Base-by-base conservation (phyloP, 92 coral and sea anemone genomes). In the Actinostola sp. region DNA sequence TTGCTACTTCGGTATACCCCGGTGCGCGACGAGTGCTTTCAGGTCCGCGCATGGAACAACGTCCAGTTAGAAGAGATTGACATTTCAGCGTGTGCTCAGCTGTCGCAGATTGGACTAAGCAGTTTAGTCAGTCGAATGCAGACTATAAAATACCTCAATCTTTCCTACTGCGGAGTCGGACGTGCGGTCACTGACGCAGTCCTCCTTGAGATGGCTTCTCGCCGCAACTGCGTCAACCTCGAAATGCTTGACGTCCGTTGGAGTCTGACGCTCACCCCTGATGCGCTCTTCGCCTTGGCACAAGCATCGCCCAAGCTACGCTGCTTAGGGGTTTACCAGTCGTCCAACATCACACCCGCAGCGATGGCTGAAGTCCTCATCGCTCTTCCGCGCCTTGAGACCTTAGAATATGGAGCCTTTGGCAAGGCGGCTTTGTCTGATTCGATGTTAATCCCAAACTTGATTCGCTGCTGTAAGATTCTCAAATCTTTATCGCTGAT, bases 391-490 rank as follows among this genome's bases (percentile, higher is more conserved):
- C 85, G 87, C 64, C 84, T 95, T 14, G 95, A 95, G 61, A 82
- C 92, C 26, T 78, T 95, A 43, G 99, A 95, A 70, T 95, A 91
- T 61, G 99, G 99, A 14, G 99, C 99, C 27, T 95, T 95, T 58
- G 99, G 99, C 28, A 95, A 95, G 71, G 99, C 99, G 12, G 87
- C 97, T 21, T 85, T 95, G 41, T 95, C 99, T 32, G 99, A 95
- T 45, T 91, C 97, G 42, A 84, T 95, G 83, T 88, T 95, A 52
- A 82, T 95, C 24, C 99, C 97, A 1, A 88, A 95, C 69, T 77
- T 95, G 48, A 92, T 95, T 23, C 97, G 91, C 20, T 76, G 80
- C 68, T 95, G 99, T 54, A 90, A 91, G 52, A 48, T 65, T 1
- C 85, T 95, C 46, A 85, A 79, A 53, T 82, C 96, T 20, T 63